Percentiles rank a stretch among this genome's conserved stretches.
These are phyloP conservation scores for Ameiurus melas DNA, from an alignment of 2,113 vertebrate species.

Conservation along the genomic window DNA sequence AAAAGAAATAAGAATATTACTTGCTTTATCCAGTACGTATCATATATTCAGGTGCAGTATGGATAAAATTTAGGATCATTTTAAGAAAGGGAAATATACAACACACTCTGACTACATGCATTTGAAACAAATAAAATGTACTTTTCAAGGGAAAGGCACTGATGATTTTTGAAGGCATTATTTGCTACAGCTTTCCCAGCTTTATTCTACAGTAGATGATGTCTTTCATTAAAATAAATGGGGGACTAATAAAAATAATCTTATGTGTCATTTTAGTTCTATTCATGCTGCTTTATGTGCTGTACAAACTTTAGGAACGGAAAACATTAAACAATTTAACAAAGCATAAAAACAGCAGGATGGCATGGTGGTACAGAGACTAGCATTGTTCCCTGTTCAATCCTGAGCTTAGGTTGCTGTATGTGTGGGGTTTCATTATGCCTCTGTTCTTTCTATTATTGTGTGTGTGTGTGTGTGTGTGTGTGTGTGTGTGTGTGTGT, in stretches of 20 bases:
- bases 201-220: slow-evolving; percentile 9
- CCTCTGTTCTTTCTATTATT: too few relatives aligned
- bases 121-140: neutral
- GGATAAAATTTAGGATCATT: neutral
- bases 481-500: too few relatives aligned
- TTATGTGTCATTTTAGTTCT: slow-evolving; percentile 19
- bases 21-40: neutral
- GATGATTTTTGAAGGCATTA: neutral
- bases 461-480: too few relatives aligned
- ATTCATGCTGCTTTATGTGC: neutral
- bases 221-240: neutral
- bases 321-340: slow-evolving; percentile 9
- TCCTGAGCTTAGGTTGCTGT: neutral
- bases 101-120: neutral
- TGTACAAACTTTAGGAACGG: neutral
- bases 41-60: neutral
- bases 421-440: neutral
- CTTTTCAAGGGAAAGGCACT: neutral
- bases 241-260: neutral
- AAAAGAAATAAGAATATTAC: neutral
- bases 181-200: neutral
- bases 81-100: neutral
- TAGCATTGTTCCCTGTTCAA: neutral
- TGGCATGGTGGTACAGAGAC: neutral
- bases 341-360: neutral